Base-by-base conservation (phyloP, 2,797 vertebrate genomes). In the Tiaroga cobitis region DNA sequence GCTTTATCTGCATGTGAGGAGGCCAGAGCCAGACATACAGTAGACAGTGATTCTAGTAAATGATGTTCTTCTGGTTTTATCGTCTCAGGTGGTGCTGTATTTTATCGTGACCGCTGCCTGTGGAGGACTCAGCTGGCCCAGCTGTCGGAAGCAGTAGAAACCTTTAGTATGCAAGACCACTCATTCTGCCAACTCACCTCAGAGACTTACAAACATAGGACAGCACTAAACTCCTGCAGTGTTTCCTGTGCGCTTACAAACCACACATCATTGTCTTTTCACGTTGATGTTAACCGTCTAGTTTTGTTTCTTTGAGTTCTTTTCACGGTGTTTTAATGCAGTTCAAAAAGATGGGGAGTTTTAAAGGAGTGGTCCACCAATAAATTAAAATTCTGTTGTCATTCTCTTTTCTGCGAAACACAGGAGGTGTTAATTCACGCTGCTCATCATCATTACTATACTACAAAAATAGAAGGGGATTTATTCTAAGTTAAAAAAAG, bases 61-160 rank as follows among this genome's bases (percentile, higher is more conserved):
- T 21, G 26, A 26, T 5, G n/a, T 5, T 61, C 13, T n/a, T 34
- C 73, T 10, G 29, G 74, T 56, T 21, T 78, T 24, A 51, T 87
- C 82, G 51, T 91, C 83, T 83, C 91, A 99, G 98, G 95, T 99
- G 70, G 90, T 99, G 90, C 93, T 99, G 90, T 99, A 97, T 90
- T 93, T 98, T 86, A 97, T 99, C 34, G 95, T 98, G n/a, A 97
- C 97, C 0, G 95, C 90, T 8, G 89, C 96, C 74, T 99, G 97
- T 2, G 97, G 97, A 8, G 97, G 98, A 63, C 95, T 99, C 77
- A 94, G 90, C n/a, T 99, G 97, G 97, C 96, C 96, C 8, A 90
- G 8, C 41, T 99, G 98, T 84, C 95, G 97, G 91, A 91, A 95
- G 61, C 94, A 98, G 92, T 97, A 94, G 93, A 67, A 81, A 83